These are phyloP conservation scores for Micronycteris hirsuta DNA, from an alignment of 2,113 vertebrate genomes.

Conservation along the genomic window DNA sequence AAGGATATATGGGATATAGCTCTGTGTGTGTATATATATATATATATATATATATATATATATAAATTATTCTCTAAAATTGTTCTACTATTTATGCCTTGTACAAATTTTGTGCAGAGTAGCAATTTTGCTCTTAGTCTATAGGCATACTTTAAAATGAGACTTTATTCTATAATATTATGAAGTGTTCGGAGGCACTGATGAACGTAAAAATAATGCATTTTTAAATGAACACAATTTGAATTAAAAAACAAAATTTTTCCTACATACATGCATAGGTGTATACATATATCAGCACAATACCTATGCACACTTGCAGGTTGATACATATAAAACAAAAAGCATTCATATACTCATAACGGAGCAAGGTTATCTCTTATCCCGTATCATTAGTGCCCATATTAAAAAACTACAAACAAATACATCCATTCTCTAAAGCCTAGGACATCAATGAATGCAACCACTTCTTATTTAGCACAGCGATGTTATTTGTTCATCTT, in stretches of 20 bases:
- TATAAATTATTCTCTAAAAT: neutral
- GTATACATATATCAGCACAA: neutral
- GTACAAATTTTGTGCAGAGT: neutral
- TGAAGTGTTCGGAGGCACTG: no score
- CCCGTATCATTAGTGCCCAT: neutral
- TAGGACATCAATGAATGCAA: neutral
- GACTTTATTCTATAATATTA: no score
- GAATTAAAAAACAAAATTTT: neutral
- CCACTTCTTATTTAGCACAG: neutral
- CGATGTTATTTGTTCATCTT: neutral
- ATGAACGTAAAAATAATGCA: no score
- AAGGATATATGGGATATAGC: no score
- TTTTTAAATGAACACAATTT: neutral
- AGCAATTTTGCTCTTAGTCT: neutral
- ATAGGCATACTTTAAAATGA: no score
- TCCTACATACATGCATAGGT: neutral
- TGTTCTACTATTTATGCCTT: neutral
- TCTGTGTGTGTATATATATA: no score
- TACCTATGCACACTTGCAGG: neutral
- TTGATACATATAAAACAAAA: neutral
- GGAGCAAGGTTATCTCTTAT: neutral
- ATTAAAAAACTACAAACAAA: neutral
- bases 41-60: no score
- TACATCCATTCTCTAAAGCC: neutral
- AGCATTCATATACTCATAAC: neutral